Percentiles rank a stretch among this genome's conserved stretches.
Evolutionary conservation across 2,888 invertebrate species (phyloP).

Genomic region (Leptinotarsa juncta): DNA sequence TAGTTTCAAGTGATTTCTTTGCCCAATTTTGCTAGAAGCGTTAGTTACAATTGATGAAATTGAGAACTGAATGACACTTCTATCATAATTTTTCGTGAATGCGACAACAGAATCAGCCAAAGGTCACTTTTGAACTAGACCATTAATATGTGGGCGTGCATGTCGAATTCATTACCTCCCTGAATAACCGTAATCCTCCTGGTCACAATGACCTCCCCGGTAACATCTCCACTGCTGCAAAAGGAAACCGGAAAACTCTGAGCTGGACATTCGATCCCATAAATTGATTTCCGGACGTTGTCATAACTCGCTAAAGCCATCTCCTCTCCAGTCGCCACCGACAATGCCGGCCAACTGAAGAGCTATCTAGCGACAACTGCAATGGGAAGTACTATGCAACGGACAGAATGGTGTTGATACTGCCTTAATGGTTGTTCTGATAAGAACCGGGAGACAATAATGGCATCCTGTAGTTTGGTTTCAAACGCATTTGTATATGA

Average conservation of each 20-base stretch:
- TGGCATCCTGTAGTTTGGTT: not conserved
- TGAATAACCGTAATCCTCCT: not conserved
- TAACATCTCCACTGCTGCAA: not conserved
- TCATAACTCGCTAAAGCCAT: slow-evolving; percentile 36
- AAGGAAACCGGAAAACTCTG: not conserved
- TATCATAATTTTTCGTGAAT: no score
- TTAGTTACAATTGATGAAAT: no score
- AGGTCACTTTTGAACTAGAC: no score
- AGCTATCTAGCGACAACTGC: slow-evolving; percentile 25
- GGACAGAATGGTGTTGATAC: slow-evolving; percentile 5
- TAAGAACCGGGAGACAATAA: slow-evolving; percentile 17
- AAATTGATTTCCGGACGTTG: slow-evolving; percentile 34
- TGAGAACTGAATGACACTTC: no score
- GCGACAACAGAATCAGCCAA: no score
- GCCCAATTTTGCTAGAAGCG: no score
- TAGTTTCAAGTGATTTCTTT: not conserved
- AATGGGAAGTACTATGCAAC: slow-evolving; percentile 15
- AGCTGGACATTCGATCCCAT: slow-evolving; percentile 34
- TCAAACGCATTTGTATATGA: not conserved
- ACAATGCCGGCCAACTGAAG: slow-evolving; percentile 29
- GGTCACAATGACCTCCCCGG: not conserved
- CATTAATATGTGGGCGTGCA: no score
- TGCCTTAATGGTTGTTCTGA: slow-evolving; percentile 3
- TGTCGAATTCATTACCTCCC: no score
- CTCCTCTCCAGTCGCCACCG: slow-evolving; percentile 32